These are phyloP conservation scores for Alcis repandata DNA, from an alignment of 2,888 invertebrate genomes.

Conservation along the genomic window DNA sequence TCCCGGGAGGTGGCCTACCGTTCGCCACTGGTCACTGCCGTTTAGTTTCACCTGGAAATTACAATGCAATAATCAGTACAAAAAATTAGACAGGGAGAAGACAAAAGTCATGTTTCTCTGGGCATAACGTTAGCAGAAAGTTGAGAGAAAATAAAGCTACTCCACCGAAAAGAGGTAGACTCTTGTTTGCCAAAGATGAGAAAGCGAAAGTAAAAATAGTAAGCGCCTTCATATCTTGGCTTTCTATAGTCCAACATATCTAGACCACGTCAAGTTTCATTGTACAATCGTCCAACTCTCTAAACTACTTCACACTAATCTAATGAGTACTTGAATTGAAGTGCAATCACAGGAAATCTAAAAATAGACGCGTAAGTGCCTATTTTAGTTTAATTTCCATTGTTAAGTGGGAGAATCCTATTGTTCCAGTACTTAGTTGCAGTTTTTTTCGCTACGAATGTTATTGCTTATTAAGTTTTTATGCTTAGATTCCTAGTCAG, in stretches of 20 bases:
- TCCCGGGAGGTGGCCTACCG: constrained; percentile 91
- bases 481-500: too few relatives aligned
- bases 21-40: constrained; percentile 89
- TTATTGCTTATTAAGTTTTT: too few relatives aligned
- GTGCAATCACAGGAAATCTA: constrained; percentile 5
- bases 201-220: too few relatives aligned
- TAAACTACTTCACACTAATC: constrained; percentile 8
- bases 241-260: not conserved
- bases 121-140: not conserved
- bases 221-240: not conserved
- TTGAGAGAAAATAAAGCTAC: too few relatives aligned
- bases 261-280: constrained; percentile 6
- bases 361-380: constrained; percentile 5
- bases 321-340: constrained; percentile 3
- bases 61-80: not conserved
- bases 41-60: constrained; percentile 86
- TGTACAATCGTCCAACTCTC: constrained; percentile 5
- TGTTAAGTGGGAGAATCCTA: constrained; percentile 8
- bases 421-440: constrained; percentile 1
- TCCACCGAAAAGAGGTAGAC: too few relatives aligned
- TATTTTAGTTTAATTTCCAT: constrained; percentile 1
- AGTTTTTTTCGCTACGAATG: not conserved
- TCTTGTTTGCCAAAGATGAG: too few relatives aligned
- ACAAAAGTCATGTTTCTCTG: not conserved
- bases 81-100: not conserved